These are phyloP conservation scores for Celastrina argiolus DNA, from an alignment of 2,888 invertebrate genomes.

Conservation along the genomic window DNA sequence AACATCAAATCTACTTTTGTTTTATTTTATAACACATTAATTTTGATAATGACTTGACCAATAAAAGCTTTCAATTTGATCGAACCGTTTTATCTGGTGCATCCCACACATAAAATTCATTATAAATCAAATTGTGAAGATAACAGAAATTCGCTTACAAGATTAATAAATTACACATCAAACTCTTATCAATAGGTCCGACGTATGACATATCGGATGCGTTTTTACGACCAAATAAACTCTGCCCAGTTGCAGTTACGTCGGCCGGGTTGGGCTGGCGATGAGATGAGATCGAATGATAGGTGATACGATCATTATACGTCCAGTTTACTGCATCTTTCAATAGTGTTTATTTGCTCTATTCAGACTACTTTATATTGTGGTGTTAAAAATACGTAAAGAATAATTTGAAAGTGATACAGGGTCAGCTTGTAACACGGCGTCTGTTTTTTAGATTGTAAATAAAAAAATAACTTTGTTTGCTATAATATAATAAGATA, in stretches of 20 bases:
- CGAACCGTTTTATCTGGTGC: slow-evolving; percentile 22
- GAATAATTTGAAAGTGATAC: too few relatives aligned
- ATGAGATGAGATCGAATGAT: slow-evolving; percentile 57
- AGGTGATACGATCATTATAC: slow-evolving; percentile 53
- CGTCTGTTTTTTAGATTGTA: too few relatives aligned
- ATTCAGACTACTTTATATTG: background rate
- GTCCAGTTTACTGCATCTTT: slow-evolving; percentile 8
- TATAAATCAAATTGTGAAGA: slow-evolving; percentile 24
- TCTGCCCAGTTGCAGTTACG: slow-evolving; percentile 3
- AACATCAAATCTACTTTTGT: background rate
- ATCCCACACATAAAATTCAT: slow-evolving; percentile 23
- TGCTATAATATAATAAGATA: too few relatives aligned
- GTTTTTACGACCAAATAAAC: slow-evolving; percentile 43
- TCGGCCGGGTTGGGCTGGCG: slow-evolving; percentile 30
- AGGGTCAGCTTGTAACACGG: too few relatives aligned
- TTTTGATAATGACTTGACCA: slow-evolving; percentile 17
- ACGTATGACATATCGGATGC: slow-evolving; percentile 57
- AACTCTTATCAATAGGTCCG: slow-evolving; percentile 49
- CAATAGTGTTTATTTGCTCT: slow-evolving; percentile 9
- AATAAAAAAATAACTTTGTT: too few relatives aligned
- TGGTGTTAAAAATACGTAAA: too few relatives aligned
- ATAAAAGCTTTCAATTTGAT: slow-evolving; percentile 23
- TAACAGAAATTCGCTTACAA: slow-evolving; percentile 26
- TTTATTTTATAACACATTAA: slow-evolving; percentile 19
- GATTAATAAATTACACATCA: slow-evolving; percentile 30